Conservation (phyloP, 2,113 vertebrate species). For the Megaceryle torquata region DNA sequence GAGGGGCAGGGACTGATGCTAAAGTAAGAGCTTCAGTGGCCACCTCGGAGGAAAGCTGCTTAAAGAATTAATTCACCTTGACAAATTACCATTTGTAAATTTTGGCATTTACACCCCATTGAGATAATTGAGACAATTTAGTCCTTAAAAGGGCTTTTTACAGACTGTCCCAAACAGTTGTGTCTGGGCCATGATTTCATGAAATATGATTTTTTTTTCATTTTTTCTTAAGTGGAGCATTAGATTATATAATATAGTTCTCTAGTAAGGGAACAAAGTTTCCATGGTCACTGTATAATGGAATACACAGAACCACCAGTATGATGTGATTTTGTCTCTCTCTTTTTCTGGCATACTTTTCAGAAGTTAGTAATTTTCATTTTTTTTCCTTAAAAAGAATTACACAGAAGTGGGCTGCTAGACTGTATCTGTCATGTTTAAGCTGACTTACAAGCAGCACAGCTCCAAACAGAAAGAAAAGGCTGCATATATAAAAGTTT, state of each 20-base stretch:
- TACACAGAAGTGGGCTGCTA: not conserved
- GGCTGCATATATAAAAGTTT: not conserved
- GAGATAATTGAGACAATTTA: not conserved
- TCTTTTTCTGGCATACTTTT: not conserved
- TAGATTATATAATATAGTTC: not conserved
- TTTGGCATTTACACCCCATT: not conserved
- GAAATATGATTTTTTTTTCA: not conserved
- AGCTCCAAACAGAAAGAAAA: not conserved
- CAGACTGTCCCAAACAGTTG: not conserved
- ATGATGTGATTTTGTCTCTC: not conserved
- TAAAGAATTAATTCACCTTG: not conserved
- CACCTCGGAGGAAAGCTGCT: not conserved
- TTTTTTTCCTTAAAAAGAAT: slow-evolving; percentile 33
- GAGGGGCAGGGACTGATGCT: not conserved
- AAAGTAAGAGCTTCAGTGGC: not conserved
- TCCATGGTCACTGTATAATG: not conserved
- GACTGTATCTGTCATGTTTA: not conserved
- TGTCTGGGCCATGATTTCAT: not conserved
- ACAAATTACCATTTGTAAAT: not conserved
- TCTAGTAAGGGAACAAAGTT: slow-evolving; percentile 1
- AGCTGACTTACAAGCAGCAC: not conserved
- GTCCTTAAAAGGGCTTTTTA: not conserved
- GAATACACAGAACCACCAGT: not conserved
- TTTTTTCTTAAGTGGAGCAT: not conserved
- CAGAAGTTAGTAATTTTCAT: slow-evolving; percentile 29